These are phyloP conservation scores for Holotrichia oblita DNA, from an alignment of 1,140 invertebrate species.

Conservation along the genomic window DNA sequence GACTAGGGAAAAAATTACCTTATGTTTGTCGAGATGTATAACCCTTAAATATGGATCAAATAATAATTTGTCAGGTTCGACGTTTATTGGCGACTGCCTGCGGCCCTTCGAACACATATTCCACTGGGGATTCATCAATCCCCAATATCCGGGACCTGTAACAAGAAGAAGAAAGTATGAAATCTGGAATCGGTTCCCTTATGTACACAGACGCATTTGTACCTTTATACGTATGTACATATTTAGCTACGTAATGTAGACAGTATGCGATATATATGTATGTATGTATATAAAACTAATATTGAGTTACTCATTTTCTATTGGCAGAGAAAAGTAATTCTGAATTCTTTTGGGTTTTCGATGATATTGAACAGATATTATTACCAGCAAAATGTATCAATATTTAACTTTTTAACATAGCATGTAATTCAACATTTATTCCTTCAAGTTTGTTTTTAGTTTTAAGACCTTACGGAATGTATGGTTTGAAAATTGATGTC, in stretches of 20 bases:
- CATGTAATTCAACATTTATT: too few species aligned
- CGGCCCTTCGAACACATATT: constrained; percentile 92
- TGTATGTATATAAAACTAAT: too few species aligned
- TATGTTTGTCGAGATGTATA: constrained; percentile 89
- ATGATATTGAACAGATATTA: too few species aligned
- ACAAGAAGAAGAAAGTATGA: constrained; percentile 46
- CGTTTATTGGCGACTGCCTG: constrained; percentile 94
- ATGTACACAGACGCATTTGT: not conserved
- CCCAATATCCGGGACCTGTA: constrained; percentile 97
- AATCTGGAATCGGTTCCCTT: not conserved
- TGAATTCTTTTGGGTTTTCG: too few species aligned
- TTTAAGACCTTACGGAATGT: too few species aligned
- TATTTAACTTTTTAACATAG: too few species aligned
- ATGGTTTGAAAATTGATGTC: too few species aligned
- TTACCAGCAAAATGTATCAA: too few species aligned
- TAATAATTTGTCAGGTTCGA: constrained; percentile 90
- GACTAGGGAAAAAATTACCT: constrained; percentile 68
- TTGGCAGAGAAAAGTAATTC: too few species aligned
- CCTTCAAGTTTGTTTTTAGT: too few species aligned
- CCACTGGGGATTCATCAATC: constrained; percentile 96
- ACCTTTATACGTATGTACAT: not conserved
- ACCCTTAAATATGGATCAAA: constrained; percentile 92
- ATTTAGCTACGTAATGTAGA: not conserved
- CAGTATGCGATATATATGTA: too few species aligned
- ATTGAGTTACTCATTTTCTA: too few species aligned